Conservation (phyloP, 2,888 invertebrate species). For the Cybosia mesomella region DNA sequence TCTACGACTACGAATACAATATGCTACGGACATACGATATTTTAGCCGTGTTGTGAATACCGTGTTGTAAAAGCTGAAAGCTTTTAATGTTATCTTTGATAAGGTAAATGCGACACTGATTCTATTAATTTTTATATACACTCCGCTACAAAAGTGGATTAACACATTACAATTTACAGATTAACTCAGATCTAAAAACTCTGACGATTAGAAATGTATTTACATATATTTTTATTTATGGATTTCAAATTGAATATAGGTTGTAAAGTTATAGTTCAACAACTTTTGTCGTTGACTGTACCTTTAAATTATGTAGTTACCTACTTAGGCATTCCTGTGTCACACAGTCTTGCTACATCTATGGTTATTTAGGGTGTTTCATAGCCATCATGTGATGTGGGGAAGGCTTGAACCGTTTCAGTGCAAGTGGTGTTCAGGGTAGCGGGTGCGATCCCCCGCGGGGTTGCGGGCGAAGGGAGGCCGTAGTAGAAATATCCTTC, state of each 20-base stretch:
- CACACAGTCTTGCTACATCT: conserved; percentile 21
- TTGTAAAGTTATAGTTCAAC: not conserved
- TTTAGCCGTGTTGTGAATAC: too few species aligned
- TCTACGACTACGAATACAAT: too few species aligned
- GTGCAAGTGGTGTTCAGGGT: conserved; percentile 75
- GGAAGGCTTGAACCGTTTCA: conserved; percentile 72
- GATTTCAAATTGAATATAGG: not conserved
- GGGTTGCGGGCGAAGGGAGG: conserved; percentile 66
- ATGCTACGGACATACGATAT: too few species aligned
- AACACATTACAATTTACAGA: too few species aligned
- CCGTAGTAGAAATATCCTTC: conserved; percentile 85
- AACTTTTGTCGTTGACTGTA: conserved; percentile 14
- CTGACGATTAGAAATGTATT: too few species aligned
- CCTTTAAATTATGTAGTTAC: conserved; percentile 29
- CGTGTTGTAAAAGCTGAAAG: not conserved
- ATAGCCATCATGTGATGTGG: conserved; percentile 70
- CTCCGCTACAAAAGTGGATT: not conserved
- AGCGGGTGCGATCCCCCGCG: conserved; percentile 56
- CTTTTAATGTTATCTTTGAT: not conserved
- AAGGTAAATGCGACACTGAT: not conserved
- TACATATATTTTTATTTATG: too few species aligned
- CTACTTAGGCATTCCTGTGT: conserved; percentile 1
- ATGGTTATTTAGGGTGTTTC: conserved; percentile 46
- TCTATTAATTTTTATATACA: too few species aligned
- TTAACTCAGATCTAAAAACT: too few species aligned